Percentiles rank a stretch among this genome's conserved stretches.
phyloP scores from a whole-genome alignment of 2,888 invertebrate genomes.

The Amitus sp. region DNA sequence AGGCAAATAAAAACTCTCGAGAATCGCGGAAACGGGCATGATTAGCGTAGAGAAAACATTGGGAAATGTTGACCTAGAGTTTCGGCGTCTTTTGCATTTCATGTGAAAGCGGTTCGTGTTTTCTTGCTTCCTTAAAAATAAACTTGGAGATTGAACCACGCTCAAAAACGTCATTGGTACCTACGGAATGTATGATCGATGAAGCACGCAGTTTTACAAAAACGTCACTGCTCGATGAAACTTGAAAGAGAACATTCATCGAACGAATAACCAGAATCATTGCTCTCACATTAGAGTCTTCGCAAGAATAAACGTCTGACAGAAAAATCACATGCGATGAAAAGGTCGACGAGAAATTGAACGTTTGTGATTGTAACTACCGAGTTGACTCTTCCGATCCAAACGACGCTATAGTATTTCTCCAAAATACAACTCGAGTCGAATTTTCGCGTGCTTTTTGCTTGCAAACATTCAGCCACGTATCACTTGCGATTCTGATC shows the following conservation, averaged over 20 bases:
- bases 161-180: constrained; percentile 16
- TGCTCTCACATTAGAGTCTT: neutral
- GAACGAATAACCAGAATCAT: constrained; percentile 1
- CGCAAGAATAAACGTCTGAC: neutral
- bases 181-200: constrained; percentile 28
- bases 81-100: neutral
- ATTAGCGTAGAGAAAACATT: neutral
- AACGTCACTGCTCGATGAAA: constrained; percentile 17
- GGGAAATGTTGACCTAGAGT: neutral
- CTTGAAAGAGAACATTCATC: constrained; percentile 10
- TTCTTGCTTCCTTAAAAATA: constrained; percentile 45
- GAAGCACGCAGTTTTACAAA: constrained; percentile 16
- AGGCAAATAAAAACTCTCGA: neutral
- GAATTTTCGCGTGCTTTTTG: constrained; percentile 27
- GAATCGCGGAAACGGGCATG: neutral
- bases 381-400: too few species aligned
- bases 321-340: neutral
- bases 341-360: neutral
- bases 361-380: too few species aligned
- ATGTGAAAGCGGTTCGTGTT: neutral
- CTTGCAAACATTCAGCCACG: too few species aligned
- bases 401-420: too few species aligned
- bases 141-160: constrained; percentile 13
- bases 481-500: constrained; percentile 40
- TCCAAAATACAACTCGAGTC: too few species aligned